Percentiles rank a stretch among this genome's conserved stretches.
Evolutionary conservation across 2,797 vertebrate species (phyloP).

Genomic region (Clarias platycephalus): DNA sequence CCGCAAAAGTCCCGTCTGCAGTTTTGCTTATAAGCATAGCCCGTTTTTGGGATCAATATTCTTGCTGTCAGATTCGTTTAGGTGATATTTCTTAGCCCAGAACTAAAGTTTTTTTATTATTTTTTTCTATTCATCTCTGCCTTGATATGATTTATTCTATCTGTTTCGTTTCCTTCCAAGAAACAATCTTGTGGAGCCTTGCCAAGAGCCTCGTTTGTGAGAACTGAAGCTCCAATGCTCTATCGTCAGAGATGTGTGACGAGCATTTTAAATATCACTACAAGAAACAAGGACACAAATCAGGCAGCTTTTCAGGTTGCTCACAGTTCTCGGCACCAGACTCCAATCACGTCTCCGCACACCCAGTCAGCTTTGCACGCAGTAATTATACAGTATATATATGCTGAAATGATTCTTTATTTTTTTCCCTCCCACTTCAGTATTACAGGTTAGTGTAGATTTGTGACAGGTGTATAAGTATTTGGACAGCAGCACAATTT

Average conservation of each 20-base stretch:
- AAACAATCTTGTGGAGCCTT: neutral
- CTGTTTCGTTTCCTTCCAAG: neutral
- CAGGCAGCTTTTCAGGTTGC: neutral
- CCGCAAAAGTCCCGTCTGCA: neutral
- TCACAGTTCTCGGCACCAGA: neutral
- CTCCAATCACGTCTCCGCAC: neutral
- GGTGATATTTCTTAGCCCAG: neutral
- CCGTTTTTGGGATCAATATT: neutral
- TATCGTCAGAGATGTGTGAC: conserved; percentile 4
- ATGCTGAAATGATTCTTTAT: too few relatives aligned
- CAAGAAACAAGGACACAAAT: neutral
- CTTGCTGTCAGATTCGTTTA: neutral
- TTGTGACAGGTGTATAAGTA: neutral
- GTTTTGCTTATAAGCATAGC: neutral
- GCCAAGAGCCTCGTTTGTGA: neutral
- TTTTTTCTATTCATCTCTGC: neutral
- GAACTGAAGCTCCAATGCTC: neutral
- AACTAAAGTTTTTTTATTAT: neutral
- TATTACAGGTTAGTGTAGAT: neutral
- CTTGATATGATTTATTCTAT: neutral
- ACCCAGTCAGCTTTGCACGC: neutral
- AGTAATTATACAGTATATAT: neutral
- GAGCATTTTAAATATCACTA: neutral
- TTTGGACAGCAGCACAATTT: too few relatives aligned
- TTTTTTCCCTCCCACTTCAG: too few relatives aligned